These are phyloP conservation scores for Erithacus rubecula DNA, from an alignment of 2,797 vertebrate genomes.

Conservation along the genomic window DNA sequence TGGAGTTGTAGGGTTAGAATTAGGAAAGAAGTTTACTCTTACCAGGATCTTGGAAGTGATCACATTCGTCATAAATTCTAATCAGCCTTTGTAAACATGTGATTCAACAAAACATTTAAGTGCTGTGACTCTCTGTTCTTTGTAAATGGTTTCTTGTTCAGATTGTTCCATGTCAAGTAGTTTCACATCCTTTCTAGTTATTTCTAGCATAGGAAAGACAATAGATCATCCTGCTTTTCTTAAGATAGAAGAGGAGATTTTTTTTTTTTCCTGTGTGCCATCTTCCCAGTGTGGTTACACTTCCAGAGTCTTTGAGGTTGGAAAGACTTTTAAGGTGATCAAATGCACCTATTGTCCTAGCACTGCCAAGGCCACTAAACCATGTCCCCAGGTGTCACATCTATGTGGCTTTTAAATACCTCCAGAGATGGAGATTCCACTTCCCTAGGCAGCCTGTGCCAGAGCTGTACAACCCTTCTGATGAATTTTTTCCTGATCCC, in stretches of 20 bases:
- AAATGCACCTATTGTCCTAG: neutral
- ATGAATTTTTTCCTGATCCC: neutral
- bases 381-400: neutral
- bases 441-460: neutral
- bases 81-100: neutral
- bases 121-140: neutral
- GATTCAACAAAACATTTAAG: neutral
- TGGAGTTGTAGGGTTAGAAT: neutral
- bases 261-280: rapidly evolving
- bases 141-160: neutral
- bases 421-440: neutral
- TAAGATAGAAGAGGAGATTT: neutral
- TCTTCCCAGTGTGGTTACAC: neutral
- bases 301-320: neutral
- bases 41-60: neutral
- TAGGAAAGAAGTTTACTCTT: neutral
- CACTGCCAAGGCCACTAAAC: neutral
- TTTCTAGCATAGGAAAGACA: neutral
- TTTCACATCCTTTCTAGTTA: neutral
- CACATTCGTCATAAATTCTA: neutral
- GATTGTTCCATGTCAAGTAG: neutral
- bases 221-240: neutral
- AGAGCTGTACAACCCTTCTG: neutral
- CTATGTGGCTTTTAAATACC: neutral
- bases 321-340: neutral